Base-by-base conservation (phyloP, 2,888 invertebrate genomes). In the Heterodera filipjevi region DNA sequence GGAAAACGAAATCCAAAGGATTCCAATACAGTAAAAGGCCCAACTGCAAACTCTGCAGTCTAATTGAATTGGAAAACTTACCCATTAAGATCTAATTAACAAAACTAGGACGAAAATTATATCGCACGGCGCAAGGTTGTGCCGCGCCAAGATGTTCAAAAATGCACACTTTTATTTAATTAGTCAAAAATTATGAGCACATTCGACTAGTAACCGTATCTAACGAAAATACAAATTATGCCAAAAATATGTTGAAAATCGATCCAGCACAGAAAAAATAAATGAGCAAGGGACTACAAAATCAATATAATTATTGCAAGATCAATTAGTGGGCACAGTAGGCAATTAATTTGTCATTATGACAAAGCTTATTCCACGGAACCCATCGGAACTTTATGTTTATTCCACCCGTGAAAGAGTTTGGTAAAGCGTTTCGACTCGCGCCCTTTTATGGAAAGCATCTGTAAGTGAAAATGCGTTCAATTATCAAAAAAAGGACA, bases 371-470 rank as follows among this genome's bases (percentile, higher is more conserved):
- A 6, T 59, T 59, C 59, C 59, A 22, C n/a, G 2, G 59, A 59
- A 27, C 84, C 86, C 10, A 93, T 93, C 46, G 94, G 93, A 81
- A 92, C 92, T 90, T 95, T 95, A 90, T 95, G 95, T 84, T 93
- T 92, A 81, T 95, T 94, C 99, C 99, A 99, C 79, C 96, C 99
- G 90, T 99, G 99, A 92, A 99, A 99, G 91, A 99, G 98, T 91
- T 96, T 96, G 81, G 94, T 94, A 91, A 99, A 99, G 87, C 95
- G 92, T 86, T 93, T 93, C 22, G 96, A 95, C 91, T 99, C 99
- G 89, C 96, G 96, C 89, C 95, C 95, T 91, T 97, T 99, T 85
- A 97, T 92, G 0, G 97, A 95, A 53, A 97, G 92, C 91, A 96
- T 94, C 75, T 75, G 27, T 10, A 59, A 59, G n/a, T 44, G 10